Conservation (phyloP, 1,140 invertebrate species). For the Brachionus rotundiformis region DNA sequence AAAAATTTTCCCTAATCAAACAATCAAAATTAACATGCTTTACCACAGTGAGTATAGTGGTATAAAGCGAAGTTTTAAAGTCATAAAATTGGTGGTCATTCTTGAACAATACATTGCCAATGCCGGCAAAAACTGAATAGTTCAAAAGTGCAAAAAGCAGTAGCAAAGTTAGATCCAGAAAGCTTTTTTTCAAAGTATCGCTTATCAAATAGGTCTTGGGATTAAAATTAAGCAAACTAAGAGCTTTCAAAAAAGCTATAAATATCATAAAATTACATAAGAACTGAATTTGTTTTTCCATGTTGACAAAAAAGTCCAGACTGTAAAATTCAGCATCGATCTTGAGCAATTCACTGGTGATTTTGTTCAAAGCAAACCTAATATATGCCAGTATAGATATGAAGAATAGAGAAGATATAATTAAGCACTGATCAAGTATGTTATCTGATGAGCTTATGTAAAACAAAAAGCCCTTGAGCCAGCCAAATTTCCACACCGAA, state of each 20-base stretch:
- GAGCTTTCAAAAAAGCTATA: conserved; percentile 28
- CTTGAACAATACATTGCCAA: background rate
- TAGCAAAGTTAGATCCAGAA: background rate
- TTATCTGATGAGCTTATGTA: background rate
- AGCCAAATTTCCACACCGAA: background rate
- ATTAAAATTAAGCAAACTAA: conserved; percentile 19
- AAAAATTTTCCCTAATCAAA: background rate
- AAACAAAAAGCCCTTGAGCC: background rate
- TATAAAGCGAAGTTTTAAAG: background rate
- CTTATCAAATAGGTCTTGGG: conserved; percentile 42
- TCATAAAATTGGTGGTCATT: background rate
- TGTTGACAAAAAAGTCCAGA: conserved; percentile 10
- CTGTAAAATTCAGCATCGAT: conserved; percentile 16
- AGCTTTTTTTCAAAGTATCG: background rate
- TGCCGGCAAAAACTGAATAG: background rate
- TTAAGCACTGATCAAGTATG: background rate
- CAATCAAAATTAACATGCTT: background rate
- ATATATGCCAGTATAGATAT: background rate
- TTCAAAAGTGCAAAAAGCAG: conserved; percentile 16
- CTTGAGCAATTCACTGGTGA: background rate
- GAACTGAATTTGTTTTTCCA: conserved; percentile 22
- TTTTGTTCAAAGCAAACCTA: background rate
- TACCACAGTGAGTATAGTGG: background rate
- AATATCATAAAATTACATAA: conserved; percentile 39
- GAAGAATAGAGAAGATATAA: background rate